Base-by-base conservation (phyloP, 2,888 invertebrate species). In the Notocelia uddmanniana region DNA sequence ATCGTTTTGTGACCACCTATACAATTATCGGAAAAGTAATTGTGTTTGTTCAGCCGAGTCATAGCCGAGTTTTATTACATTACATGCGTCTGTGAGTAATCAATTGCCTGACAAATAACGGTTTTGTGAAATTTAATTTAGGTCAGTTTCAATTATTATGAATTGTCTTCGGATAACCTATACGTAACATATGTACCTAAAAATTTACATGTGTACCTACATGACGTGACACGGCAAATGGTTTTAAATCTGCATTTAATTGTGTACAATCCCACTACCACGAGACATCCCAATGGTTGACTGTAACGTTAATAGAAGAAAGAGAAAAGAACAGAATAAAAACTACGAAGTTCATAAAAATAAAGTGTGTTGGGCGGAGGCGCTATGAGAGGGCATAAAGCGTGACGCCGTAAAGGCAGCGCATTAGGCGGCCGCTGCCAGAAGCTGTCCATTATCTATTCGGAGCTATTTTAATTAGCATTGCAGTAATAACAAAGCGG, bases 391-490 rank as follows among this genome's bases (percentile, higher is more conserved):
- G 88, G 83, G 89, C 90, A 91, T 92, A 91, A 90, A 92, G 90
- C 91, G 90, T 91, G 89, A 90, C 90, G 90, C 90, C 92, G 88
- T 92, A 92, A 92, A 92, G 89, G 85, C 87, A 88, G 87, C 85
- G 88, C 91, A 92, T 92, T 92, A 92, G 91, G 89, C 88, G 83
- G 85, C 80, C 86, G 83, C 85, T 84, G 90, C 89, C 90, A 91
- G 90, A 89, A 92, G 89, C 89, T 89, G 89, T 84, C 88, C 86
- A 89, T 91, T 89, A 92, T 92, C 92, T 93, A 92, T 91, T 90
- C 90, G 86, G 84, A 90, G 90, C 89, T 91, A 91, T 93, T 92
- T 92, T 92, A 92, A 92, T 92, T 93, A 91, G 90, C 91, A 89
- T 89, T 86, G 86, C 87, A 89, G 88, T 88, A 88, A 91, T 90